These are phyloP conservation scores for Bembecia ichneumoniformis DNA, from an alignment of 2,888 invertebrate genomes.

Conservation along the genomic window DNA sequence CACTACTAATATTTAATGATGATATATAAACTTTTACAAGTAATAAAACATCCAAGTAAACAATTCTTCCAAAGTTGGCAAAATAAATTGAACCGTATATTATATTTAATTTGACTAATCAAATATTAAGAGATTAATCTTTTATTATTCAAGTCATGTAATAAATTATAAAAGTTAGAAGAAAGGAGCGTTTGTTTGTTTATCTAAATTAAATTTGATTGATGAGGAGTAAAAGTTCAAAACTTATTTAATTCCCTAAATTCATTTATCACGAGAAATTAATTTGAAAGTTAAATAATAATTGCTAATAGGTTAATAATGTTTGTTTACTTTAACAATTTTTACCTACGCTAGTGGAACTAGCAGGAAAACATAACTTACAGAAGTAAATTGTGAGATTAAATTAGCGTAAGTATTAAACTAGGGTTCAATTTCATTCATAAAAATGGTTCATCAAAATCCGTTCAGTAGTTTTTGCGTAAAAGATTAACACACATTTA, in stretches of 20 bases:
- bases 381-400: no score
- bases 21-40: no score
- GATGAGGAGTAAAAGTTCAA: constrained; percentile 17
- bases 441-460: no score
- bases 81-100: background rate
- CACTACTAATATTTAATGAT: no score
- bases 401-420: no score
- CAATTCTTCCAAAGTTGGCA: background rate
- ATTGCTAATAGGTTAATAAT: background rate
- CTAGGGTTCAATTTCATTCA: no score
- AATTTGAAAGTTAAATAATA: constrained; percentile 5
- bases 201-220: constrained; percentile 25
- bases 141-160: constrained; percentile 1
- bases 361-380: no score
- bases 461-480: no score
- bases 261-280: constrained; percentile 39
- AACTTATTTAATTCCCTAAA: constrained; percentile 43
- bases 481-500: no score
- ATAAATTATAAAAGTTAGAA: constrained; percentile 1
- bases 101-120: background rate
- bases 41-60: no score
- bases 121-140: background rate
- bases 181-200: constrained; percentile 21
- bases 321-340: no score
- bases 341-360: no score